A percentile compares a stretch with the other conserved stretches of the same genome.
phyloP scores from a whole-genome alignment of 2,888 invertebrate genomes.

The Piscicola geometra region DNA sequence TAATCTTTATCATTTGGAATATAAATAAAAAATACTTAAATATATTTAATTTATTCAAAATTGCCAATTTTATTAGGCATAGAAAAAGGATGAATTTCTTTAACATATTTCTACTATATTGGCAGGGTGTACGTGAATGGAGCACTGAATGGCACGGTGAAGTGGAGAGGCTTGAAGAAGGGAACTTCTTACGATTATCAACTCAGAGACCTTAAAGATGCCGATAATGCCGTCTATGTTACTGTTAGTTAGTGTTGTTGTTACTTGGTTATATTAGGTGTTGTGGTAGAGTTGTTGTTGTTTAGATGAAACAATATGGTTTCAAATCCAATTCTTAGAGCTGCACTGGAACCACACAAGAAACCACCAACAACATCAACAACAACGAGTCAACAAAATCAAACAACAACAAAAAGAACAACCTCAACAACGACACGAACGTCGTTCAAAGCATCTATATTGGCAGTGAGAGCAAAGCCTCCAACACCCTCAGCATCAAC shows the following conservation, averaged over 20 bases:
- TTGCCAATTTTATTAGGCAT: too few relatives aligned
- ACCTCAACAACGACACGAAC: neutral
- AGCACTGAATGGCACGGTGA: conserved; percentile 53
- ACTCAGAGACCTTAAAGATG: conserved; percentile 49
- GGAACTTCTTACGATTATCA: conserved; percentile 54
- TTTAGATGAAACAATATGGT: too few relatives aligned
- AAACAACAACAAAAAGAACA: neutral
- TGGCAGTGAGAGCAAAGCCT: conserved; percentile 50
- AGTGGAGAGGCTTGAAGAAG: conserved; percentile 49
- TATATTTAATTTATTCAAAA: too few relatives aligned
- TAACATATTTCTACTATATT: neutral
- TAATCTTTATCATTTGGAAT: too few relatives aligned
- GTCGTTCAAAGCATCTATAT: conserved; percentile 20
- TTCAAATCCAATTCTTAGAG: too few relatives aligned
- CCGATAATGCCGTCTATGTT: conserved; percentile 53
- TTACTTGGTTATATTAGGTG: too few relatives aligned
- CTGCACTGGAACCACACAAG: neutral
- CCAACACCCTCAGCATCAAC: conserved; percentile 52
- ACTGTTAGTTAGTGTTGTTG: conserved; percentile 46
- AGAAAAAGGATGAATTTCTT: too few relatives aligned
- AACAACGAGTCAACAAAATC: too few relatives aligned
- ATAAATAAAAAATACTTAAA: neutral
- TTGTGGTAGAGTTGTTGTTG: too few relatives aligned
- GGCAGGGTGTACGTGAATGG: conserved; percentile 52
- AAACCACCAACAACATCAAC: neutral